A percentile compares a stretch with the other conserved stretches of the same genome.
Conservation (phyloP, 2,113 vertebrate genomes). For the Spheniscus mendiculus region DNA sequence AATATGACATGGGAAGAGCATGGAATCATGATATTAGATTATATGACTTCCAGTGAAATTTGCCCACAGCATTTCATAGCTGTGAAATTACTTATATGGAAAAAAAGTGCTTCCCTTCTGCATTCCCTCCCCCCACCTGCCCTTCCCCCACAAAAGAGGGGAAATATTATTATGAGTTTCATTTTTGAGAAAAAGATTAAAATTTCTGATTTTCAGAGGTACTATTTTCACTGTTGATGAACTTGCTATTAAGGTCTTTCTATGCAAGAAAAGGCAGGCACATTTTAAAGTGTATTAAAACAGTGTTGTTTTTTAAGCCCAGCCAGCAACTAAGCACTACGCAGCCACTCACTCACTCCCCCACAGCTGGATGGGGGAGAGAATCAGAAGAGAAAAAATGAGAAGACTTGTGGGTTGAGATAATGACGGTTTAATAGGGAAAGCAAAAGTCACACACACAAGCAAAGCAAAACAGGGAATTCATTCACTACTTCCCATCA, state of each 20-base stretch:
- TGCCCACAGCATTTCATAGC: not conserved
- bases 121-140: not conserved
- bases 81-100: not conserved
- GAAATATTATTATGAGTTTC: not conserved
- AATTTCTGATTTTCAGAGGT: not conserved
- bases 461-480: not conserved
- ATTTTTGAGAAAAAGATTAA: not conserved
- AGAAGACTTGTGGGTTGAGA: not conserved
- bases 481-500: not conserved
- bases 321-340: too few species aligned
- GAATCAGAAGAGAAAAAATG: not conserved
- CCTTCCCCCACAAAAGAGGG: fast-evolving
- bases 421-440: not conserved
- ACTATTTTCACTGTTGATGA: not conserved
- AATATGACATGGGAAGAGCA: not conserved
- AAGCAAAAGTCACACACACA: not conserved
- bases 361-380: not conserved
- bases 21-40: not conserved
- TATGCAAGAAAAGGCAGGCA: not conserved
- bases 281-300: not conserved
- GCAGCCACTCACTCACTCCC: not conserved
- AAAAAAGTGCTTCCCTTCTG: not conserved
- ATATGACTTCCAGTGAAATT: not conserved
- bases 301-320: not conserved
- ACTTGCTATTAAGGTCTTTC: not conserved